Conservation (phyloP, 2,888 invertebrate genomes). For the Athalia rosae region DNA sequence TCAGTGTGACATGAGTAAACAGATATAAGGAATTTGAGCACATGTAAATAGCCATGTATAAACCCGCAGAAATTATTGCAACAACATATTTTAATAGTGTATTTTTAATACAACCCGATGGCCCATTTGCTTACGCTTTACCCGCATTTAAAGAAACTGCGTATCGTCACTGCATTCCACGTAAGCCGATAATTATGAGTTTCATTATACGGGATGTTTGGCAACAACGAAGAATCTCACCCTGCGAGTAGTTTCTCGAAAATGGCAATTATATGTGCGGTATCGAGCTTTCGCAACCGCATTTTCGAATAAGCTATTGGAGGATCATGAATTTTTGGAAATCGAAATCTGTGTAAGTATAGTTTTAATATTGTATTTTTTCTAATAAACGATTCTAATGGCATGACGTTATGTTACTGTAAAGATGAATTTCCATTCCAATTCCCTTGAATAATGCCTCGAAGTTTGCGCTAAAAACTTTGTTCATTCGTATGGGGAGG, state of each 20-base stretch:
- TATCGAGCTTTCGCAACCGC: too few relatives aligned
- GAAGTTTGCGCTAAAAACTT: neutral
- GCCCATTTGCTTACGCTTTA: slow-evolving; percentile 10
- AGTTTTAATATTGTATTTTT: too few relatives aligned
- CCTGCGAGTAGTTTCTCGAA: neutral
- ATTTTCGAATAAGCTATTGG: too few relatives aligned
- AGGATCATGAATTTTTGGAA: too few relatives aligned
- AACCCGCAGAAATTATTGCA: neutral
- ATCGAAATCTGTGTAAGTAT: too few relatives aligned
- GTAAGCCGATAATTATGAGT: neutral
- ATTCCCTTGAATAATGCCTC: too few relatives aligned
- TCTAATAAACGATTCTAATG: too few relatives aligned
- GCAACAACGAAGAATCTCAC: slow-evolving; percentile 6
- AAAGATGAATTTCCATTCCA: too few relatives aligned
- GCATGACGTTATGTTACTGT: too few relatives aligned
- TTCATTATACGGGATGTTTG: slow-evolving; percentile 30
- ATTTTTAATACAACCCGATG: neutral
- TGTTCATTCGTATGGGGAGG: neutral
- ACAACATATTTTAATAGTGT: neutral
- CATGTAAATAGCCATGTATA: neutral
- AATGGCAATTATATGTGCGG: neutral
- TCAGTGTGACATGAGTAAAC: neutral
- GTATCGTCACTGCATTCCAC: neutral
- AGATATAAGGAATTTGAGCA: neutral
- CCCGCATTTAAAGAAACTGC: slow-evolving; percentile 20